Base-by-base conservation (phyloP, 2,888 invertebrate genomes). In the Heliconius ethilla region DNA sequence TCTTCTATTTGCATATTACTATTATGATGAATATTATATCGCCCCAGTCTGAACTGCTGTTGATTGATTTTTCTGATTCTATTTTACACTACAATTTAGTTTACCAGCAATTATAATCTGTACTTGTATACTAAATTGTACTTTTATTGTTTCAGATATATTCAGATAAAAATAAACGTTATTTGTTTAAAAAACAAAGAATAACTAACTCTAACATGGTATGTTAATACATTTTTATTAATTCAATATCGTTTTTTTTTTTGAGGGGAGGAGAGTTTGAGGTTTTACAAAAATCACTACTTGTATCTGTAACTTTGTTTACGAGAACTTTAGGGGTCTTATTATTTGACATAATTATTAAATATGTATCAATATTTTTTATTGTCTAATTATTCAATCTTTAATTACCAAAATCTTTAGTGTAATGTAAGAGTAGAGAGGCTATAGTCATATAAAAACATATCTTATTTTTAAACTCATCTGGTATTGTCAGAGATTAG, bases 21-120 rank as follows among this genome's bases (percentile, higher is more conserved):
- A 1, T 15, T 29, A 75, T 79, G 79, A 77, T 77, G 79, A 75
- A 66, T 15, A 62, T 73, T 69, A 75, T 79, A 79, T 79, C 79
- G 79, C 79, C 78, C 78, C 80, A 77, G 75, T 72, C 78, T 80
- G 78, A 78, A 59, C 55, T 33, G n/a, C 45, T 80, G 78, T 76
- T 78, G 78, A 78, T 78, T 75, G 78, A 78, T 80, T 62, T 37
- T 27, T 40, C 51, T 77, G 37, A 27, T 70, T 45, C 6, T 4
- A 22, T 22, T 55, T 29, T 70, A 11, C 4, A 66, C 62, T 13
- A 62, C 25, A 62, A 6, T 40, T n/a, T 40, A 11, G 3, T n/a
- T 67, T n/a, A 13, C 37, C 40, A 67, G 4, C 67, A 67, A 40
- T 67, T 40, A 11, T 33, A 29, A 29, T 27, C 15, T 55, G 11